Base-by-base conservation (phyloP, 2,113 vertebrate species). In the Protobothrops mucrosquamatus region DNA sequence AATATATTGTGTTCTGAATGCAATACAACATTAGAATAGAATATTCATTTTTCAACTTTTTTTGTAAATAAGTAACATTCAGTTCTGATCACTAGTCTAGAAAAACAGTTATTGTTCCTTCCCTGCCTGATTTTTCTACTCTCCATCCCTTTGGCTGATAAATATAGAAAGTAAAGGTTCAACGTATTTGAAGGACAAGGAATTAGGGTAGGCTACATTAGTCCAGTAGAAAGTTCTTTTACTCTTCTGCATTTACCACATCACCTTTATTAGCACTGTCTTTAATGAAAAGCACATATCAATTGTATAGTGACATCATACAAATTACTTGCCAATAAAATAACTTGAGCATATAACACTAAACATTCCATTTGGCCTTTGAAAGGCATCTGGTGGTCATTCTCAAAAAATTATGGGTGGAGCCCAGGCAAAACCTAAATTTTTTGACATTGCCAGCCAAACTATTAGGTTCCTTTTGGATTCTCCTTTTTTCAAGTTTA, bases 1-100 rank as follows among this genome's bases (percentile, higher is more conserved):
- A 92, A 95, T 89, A 74, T 51, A 85, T 87, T 92, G 92, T 15
- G 86, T 93, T 96, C 94, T 93, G 85, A 74, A 22, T 85, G 92
- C 74, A 87, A 88, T 4, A 94, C 94, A 90, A 51, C 22, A 81
- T 24, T 94, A 29, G n/a, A n/a, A n/a, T n/a, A n/a, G 91, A 0
- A 56, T 88, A 5, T 87, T 93, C 39, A 10, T 88, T 93, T 74
- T 43, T 93, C 54, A 89, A 94, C 90, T 85, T 92, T 91, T 0
- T 3, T 59, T 52, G 81, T 69, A 69, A 34, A 69, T 34, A n/a
- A 34, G 12, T 69, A 69, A 15, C 29, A 69, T 51, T 61, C 54
- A 69, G 43, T 94, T 91, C 48, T n/a, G 56, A 74, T 43, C 94
- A 95, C 90, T 94, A 86, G 0, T 23, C 91, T 26, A 23, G 5